phyloP scores from a whole-genome alignment of 2,797 vertebrate species.

The Sebastes ruberrimus region DNA sequence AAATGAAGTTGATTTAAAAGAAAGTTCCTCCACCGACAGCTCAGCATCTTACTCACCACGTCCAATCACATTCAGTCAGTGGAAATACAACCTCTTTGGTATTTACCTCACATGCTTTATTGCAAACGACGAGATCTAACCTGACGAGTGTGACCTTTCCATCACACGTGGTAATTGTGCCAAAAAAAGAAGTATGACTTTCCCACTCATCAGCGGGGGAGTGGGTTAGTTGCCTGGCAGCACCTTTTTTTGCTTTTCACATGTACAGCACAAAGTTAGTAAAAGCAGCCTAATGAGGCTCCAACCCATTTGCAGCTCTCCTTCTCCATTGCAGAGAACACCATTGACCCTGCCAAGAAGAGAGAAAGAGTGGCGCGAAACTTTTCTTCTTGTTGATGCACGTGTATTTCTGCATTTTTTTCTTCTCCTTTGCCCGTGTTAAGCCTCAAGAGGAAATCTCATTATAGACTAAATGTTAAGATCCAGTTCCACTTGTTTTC shows the following conservation, averaged over 20 bases:
- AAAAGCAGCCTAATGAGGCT: constrained; percentile 9
- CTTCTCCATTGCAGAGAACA: constrained; percentile 2
- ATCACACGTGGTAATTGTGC: constrained; percentile 31
- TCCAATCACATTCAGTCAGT: background rate
- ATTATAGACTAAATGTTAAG: constrained; percentile 42
- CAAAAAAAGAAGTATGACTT: constrained; percentile 36
- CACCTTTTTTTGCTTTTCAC: constrained; percentile 2
- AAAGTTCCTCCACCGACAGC: background rate
- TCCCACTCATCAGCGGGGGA: constrained; percentile 11
- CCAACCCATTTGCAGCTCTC: constrained; percentile 13
- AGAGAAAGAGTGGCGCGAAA: background rate
- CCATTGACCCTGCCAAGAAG: constrained; percentile 19
- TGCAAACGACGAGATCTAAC: constrained; percentile 25
- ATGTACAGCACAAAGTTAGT: constrained; percentile 13
- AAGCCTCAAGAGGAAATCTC: constrained; percentile 24
- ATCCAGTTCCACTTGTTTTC: constrained; percentile 38
- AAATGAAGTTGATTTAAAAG: background rate
- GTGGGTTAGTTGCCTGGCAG: constrained; percentile 38
- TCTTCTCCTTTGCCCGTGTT: constrained; percentile 1
- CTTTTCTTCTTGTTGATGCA: background rate
- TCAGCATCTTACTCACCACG: background rate
- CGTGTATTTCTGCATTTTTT: constrained; percentile 34
- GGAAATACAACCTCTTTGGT: constrained; percentile 2
- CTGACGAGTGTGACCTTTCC: constrained; percentile 52
- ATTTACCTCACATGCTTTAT: constrained; percentile 36